These are phyloP conservation scores for Gallinago paraguaiae DNA, from an alignment of 2,113 vertebrate genomes.

Conservation along the genomic window DNA sequence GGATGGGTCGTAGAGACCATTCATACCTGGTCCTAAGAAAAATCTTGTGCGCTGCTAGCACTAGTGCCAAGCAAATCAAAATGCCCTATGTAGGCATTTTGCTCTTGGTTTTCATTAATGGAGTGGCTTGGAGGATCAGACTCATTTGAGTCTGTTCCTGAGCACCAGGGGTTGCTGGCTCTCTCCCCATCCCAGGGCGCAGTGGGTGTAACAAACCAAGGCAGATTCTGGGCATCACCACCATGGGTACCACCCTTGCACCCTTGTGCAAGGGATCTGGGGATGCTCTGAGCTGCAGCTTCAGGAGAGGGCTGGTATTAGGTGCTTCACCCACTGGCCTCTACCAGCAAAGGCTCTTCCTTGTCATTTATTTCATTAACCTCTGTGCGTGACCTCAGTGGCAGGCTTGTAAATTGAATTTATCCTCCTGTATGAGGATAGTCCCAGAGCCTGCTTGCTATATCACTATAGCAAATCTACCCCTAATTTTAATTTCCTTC, in stretches of 20 bases:
- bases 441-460: background rate
- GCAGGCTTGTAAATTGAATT: background rate
- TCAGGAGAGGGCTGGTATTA: background rate
- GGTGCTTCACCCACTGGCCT: background rate
- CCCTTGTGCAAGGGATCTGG: background rate
- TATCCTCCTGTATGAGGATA: background rate
- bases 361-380: background rate
- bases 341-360: background rate
- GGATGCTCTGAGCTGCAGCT: background rate
- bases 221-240: background rate
- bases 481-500: background rate
- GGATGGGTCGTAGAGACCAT: background rate
- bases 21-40: background rate
- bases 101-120: background rate
- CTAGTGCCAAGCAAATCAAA: background rate
- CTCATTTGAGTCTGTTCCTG: background rate
- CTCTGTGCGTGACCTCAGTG: background rate
- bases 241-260: too few relatives aligned
- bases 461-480: background rate
- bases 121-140: background rate
- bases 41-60: accelerated
- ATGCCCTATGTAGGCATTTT: background rate
- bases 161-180: background rate
- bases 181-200: background rate
- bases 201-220: background rate